phyloP scores from a whole-genome alignment of 1,140 invertebrate genomes.

The Leptopilina boulardi region DNA sequence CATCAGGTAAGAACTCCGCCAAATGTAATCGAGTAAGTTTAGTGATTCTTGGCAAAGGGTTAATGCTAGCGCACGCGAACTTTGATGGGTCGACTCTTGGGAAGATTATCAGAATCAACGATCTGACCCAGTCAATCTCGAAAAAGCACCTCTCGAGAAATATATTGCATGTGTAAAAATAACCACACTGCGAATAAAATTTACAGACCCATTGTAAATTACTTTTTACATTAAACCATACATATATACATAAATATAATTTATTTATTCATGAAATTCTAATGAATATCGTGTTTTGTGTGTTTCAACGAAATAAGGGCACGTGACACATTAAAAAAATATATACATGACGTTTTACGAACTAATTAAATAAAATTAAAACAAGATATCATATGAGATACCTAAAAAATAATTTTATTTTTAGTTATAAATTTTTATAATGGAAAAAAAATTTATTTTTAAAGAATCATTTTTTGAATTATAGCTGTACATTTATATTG shows the following conservation, averaged over 20 bases:
- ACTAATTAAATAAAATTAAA: too few relatives aligned
- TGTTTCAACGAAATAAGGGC: not conserved
- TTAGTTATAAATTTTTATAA: too few relatives aligned
- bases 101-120: constrained; percentile 45
- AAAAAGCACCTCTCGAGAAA: not conserved
- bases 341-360: too few relatives aligned
- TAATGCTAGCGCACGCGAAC: constrained; percentile 51
- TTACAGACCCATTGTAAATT: not conserved
- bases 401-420: too few relatives aligned
- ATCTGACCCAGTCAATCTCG: constrained; percentile 62
- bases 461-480: too few relatives aligned
- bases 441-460: too few relatives aligned
- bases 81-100: constrained; percentile 30
- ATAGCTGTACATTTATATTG: too few relatives aligned
- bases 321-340: too few relatives aligned
- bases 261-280: too few relatives aligned
- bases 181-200: not conserved
- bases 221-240: constrained; percentile 4
- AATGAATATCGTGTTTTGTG: not conserved
- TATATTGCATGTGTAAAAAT: not conserved
- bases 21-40: constrained; percentile 51
- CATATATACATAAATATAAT: too few relatives aligned
- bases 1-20: constrained; percentile 46
- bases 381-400: too few relatives aligned
- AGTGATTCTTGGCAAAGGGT: constrained; percentile 41